phyloP scores from a whole-genome alignment of 1,140 invertebrate genomes.

The Tetragonula clypearis region DNA sequence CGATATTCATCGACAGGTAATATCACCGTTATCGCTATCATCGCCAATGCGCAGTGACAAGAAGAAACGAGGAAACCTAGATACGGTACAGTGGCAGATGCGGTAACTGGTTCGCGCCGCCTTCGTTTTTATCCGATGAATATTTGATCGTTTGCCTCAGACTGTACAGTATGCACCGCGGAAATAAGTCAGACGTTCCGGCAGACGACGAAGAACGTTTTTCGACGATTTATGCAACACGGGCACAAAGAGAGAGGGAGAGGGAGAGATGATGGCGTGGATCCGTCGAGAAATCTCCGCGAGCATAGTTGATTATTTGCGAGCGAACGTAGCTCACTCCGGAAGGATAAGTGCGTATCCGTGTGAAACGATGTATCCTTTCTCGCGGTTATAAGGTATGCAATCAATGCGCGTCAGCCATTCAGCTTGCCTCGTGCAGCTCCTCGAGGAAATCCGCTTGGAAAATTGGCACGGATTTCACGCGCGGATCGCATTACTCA shows the following conservation, averaged over 20 bases:
- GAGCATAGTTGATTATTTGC: conserved; percentile 61
- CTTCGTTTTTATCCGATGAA: not conserved
- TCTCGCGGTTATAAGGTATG: conserved; percentile 53
- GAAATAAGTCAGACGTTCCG: not conserved
- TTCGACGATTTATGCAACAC: conserved; percentile 29
- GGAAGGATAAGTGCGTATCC: conserved; percentile 48
- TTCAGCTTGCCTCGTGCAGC: conserved; percentile 37
- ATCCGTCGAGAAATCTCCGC: conserved; percentile 57
- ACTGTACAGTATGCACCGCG: not conserved
- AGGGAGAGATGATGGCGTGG: not conserved
- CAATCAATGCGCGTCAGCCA: conserved; percentile 44
- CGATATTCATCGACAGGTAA: not conserved
- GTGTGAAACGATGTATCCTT: conserved; percentile 49
- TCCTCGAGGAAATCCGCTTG: conserved; percentile 60
- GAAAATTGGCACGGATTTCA: conserved; percentile 47
- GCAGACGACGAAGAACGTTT: not conserved
- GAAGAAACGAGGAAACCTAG: not conserved
- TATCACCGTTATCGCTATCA: not conserved
- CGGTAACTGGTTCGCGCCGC: too few relatives aligned
- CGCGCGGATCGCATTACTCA: conserved; percentile 32
- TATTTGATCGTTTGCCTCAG: conserved; percentile 26
- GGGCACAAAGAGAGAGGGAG: too few relatives aligned
- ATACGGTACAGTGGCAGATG: not conserved
- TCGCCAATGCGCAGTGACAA: not conserved
- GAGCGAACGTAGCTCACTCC: conserved; percentile 41